Base-by-base conservation (phyloP, 2,888 invertebrate genomes). In the Oegoconia quadripuncta region DNA sequence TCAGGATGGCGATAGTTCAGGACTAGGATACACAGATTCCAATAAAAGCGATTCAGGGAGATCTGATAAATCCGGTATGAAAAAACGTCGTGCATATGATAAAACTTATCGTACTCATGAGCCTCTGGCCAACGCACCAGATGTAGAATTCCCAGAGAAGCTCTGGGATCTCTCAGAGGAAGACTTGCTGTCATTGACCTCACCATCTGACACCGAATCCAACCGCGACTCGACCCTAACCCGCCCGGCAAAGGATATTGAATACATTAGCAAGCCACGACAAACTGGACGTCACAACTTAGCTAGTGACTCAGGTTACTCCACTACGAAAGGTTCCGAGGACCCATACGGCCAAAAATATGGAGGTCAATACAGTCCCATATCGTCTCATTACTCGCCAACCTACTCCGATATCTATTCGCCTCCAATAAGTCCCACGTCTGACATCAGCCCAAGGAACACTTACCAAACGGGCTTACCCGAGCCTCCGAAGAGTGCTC, bases 41-140 rank as follows among this genome's bases (percentile, higher is more conserved):
- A 89, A 76, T 50, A 84, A 75, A 52, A 89, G 88, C 46, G 89
- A 88, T 46, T 81, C 83, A 1, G 74, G 72, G 12, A 89, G 88
- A 62, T 84, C 81, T 8, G 89, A 90, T 45, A 88, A 89, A 52
- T 84, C 88, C 34, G 80, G 88, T 5, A 42, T 62, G 1, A 92
- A 91, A 78, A 93, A 93, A 72, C 90, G 91, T 55, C 89, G 93
- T 52, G 91, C 89, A 52, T 96, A 95, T 72, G 96, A 96, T 66
- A 92, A 91, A 74, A 91, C 92, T 35, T 97, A 97, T 74, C 90
- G 92, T 52, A 97, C 96, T 7, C 89, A 95, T 66, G 96, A 97
- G 81, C 96, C 96, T 35, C 77, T 96, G 50, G 88, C 91, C 0
- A 89, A 90, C 50, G 90, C 91, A 62, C 95, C 96, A 26, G 89